Evolutionary conservation across 2,888 invertebrate species (phyloP).

Genomic region (Oxytorus armatus): DNA sequence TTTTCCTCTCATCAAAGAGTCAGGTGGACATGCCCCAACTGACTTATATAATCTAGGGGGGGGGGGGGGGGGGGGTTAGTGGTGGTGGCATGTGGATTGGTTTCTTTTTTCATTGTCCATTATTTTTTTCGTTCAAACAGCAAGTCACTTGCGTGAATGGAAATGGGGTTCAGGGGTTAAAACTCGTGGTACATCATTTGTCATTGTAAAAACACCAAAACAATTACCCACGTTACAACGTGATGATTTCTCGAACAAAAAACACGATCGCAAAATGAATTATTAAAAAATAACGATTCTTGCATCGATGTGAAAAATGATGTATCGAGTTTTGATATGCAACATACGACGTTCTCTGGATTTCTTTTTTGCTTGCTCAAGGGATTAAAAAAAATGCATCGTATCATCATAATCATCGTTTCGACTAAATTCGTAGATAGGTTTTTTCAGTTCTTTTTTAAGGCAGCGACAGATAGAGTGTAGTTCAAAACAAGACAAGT

Average conservation of each 20-base stretch:
- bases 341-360: slow-evolving; percentile 58
- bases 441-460: slow-evolving; percentile 44
- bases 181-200: slow-evolving; percentile 76
- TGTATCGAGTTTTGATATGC: slow-evolving; percentile 75
- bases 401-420: slow-evolving; percentile 63
- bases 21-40: slow-evolving; percentile 83
- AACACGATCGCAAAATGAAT: slow-evolving; percentile 14
- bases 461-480: slow-evolving; percentile 70
- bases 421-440: slow-evolving; percentile 63
- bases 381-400: slow-evolving; percentile 64
- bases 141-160: slow-evolving; percentile 58
- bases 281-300: slow-evolving; percentile 2
- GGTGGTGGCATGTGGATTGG: slow-evolving; percentile 32
- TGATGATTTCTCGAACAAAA: slow-evolving; percentile 1
- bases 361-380: slow-evolving; percentile 32
- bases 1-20: slow-evolving; percentile 69
- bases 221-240: slow-evolving; percentile 30
- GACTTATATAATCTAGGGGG: slow-evolving; percentile 72
- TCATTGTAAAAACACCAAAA: slow-evolving; percentile 53
- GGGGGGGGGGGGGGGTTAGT: slow-evolving; percentile 50
- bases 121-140: slow-evolving; percentile 19
- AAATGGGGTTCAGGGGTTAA: slow-evolving; percentile 12
- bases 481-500: slow-evolving; percentile 73
- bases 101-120: background rate
- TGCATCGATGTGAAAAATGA: slow-evolving; percentile 77